A percentile compares a stretch with the other conserved stretches of the same genome.
These are phyloP conservation scores for Petrocephalus sullivani DNA, from an alignment of 2,797 vertebrate genomes.

Conservation along the genomic window DNA sequence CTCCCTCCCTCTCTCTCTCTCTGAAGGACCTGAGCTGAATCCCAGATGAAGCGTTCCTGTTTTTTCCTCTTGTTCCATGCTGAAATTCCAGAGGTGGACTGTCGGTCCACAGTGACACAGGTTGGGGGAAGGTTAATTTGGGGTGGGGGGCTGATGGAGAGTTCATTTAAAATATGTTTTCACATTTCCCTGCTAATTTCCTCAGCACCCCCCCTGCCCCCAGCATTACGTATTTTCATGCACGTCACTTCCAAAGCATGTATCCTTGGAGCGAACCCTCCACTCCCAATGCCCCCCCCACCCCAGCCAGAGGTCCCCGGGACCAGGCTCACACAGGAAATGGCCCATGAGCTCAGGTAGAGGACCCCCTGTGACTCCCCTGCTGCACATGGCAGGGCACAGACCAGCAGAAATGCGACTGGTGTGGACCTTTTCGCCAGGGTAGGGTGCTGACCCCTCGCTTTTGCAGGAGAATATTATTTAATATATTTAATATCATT, in stretches of 20 bases:
- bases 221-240: neutral
- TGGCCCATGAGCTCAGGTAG: neutral
- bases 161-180: neutral
- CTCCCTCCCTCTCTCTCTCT: slow-evolving; percentile 12
- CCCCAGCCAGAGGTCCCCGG: neutral
- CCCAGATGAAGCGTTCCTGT: slow-evolving; percentile 38
- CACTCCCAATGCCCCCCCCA: neutral
- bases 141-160: neutral
- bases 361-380: neutral
- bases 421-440: neutral
- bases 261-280: neutral
- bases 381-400: neutral
- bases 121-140: neutral
- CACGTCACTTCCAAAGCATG: neutral
- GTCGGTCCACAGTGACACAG: slow-evolving; percentile 32
- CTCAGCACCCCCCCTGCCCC: neutral
- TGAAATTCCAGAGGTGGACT: slow-evolving; percentile 62
- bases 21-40: slow-evolving; percentile 32
- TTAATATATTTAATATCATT: neutral
- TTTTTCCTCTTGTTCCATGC: slow-evolving; percentile 4
- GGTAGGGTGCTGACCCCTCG: neutral
- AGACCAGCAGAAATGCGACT: neutral
- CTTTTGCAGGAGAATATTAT: neutral
- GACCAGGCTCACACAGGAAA: neutral
- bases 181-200: neutral